phyloP scores from a whole-genome alignment of 2,797 vertebrate species.

The Nannoperca obscura region DNA sequence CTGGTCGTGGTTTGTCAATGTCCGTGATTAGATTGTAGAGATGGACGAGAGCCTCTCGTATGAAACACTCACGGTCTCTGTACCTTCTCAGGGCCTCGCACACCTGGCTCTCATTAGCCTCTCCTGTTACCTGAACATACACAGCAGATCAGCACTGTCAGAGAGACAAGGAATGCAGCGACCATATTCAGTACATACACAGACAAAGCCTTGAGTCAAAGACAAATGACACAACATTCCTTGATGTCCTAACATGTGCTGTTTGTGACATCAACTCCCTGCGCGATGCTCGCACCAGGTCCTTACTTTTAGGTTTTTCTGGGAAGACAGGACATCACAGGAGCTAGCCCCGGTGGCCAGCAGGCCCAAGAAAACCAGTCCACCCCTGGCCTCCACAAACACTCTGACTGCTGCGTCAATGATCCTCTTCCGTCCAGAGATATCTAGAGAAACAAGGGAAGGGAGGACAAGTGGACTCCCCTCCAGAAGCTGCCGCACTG shows the following conservation, averaged over 20 bases:
- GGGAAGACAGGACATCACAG: constrained; percentile 88
- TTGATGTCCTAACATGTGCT: constrained; percentile 13
- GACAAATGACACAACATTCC: constrained; percentile 36
- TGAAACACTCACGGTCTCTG: constrained; percentile 92
- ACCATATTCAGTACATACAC: constrained; percentile 28
- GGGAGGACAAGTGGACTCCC: constrained; percentile 88
- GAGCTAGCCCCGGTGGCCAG: constrained; percentile 92
- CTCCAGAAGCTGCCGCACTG: constrained; percentile 90
- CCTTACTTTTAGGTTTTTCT: constrained; percentile 91
- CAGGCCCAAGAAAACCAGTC: constrained; percentile 93
- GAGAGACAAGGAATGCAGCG: constrained; percentile 58
- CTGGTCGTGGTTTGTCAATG: constrained; percentile 91
- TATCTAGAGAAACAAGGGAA: constrained; percentile 91
- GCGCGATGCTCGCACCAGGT: background rate
- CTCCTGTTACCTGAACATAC: constrained; percentile 91
- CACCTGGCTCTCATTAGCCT: constrained; percentile 94
- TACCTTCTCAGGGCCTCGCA: constrained; percentile 94
- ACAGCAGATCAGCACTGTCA: constrained; percentile 54
- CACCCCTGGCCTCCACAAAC: constrained; percentile 88
- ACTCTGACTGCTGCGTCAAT: constrained; percentile 87
- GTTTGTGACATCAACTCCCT: background rate
- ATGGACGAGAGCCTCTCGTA: constrained; percentile 92
- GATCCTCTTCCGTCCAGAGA: constrained; percentile 91
- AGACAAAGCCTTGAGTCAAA: constrained; percentile 46
- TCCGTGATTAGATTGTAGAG: constrained; percentile 91